phyloP scores from a whole-genome alignment of 2,888 invertebrate species.

The Sphaerophoria taeniata region DNA sequence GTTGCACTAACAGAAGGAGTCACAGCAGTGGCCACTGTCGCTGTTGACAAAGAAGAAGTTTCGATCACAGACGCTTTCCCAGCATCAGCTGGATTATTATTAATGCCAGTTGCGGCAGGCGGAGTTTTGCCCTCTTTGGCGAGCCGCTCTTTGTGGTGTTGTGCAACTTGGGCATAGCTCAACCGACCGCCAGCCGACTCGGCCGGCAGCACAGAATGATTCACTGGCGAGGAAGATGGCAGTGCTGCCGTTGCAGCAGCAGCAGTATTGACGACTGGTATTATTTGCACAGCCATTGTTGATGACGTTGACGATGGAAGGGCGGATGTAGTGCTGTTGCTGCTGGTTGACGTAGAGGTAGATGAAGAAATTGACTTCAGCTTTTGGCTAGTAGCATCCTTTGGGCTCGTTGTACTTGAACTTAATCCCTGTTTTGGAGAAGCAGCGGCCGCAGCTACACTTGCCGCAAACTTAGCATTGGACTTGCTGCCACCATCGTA shows the following conservation, averaged over 20 bases:
- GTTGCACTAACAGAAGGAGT: conserved; percentile 43
- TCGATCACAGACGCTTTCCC: conserved; percentile 52
- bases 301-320: conserved; percentile 62
- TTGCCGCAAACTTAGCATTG: conserved; percentile 78
- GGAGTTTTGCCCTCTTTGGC: conserved; percentile 68
- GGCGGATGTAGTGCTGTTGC: conserved; percentile 60
- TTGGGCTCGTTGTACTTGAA: conserved; percentile 76
- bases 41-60: conserved; percentile 14
- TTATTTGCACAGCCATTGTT: conserved; percentile 52
- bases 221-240: conserved; percentile 59
- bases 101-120: neutral
- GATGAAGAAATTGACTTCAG: conserved; percentile 73
- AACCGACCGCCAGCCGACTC: conserved; percentile 80
- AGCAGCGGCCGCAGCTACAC: conserved; percentile 40
- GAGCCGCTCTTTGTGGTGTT: conserved; percentile 85
- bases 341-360: conserved; percentile 76
- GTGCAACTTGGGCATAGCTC: conserved; percentile 88
- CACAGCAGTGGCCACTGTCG: conserved; percentile 4
- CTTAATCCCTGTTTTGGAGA: conserved; percentile 75
- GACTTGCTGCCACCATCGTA: conserved; percentile 79
- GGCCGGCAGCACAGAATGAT: conserved; percentile 15
- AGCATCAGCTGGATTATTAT: conserved; percentile 38
- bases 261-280: conserved; percentile 43
- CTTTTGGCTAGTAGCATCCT: conserved; percentile 80
- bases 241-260: conserved; percentile 74